Percentiles rank a stretch among this genome's conserved stretches.
These are phyloP conservation scores for Prolemur simus DNA, from an alignment of 2,113 vertebrate species.

Conservation along the genomic window DNA sequence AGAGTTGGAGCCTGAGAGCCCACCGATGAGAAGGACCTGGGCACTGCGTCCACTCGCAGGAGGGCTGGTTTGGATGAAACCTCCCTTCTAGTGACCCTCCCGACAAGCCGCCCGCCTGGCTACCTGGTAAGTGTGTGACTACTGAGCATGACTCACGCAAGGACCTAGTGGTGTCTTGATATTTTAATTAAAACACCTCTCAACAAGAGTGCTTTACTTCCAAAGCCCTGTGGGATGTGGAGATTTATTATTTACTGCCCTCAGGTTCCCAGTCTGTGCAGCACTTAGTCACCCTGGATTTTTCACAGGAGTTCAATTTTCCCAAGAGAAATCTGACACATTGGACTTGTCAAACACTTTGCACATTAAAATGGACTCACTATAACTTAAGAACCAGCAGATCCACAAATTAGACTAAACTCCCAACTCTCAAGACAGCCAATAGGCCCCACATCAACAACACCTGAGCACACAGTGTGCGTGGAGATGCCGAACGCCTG, in stretches of 20 bases:
- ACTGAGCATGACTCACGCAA: background rate
- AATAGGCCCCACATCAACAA: background rate
- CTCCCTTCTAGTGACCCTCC: background rate
- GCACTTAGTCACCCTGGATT: background rate
- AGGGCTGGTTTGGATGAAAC: background rate
- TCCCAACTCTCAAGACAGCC: background rate
- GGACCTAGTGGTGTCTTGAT: background rate
- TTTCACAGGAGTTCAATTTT: background rate
- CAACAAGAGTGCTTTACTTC: background rate
- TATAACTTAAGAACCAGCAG: background rate
- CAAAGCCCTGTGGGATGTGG: background rate
- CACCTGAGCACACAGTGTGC: accelerated
- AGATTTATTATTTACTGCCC: background rate
- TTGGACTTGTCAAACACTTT: background rate
- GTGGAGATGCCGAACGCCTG: no score
- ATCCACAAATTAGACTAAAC: background rate
- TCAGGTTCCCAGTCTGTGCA: background rate
- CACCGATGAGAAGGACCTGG: accelerated
- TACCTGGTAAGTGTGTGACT: background rate
- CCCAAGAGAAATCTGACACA: background rate
- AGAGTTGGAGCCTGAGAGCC: background rate
- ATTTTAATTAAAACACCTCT: background rate
- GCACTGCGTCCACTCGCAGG: accelerated
- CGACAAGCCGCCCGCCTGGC: background rate
- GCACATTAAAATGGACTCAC: background rate